Base-by-base conservation (phyloP, 2,888 invertebrate genomes). In the Apamea sordens region DNA sequence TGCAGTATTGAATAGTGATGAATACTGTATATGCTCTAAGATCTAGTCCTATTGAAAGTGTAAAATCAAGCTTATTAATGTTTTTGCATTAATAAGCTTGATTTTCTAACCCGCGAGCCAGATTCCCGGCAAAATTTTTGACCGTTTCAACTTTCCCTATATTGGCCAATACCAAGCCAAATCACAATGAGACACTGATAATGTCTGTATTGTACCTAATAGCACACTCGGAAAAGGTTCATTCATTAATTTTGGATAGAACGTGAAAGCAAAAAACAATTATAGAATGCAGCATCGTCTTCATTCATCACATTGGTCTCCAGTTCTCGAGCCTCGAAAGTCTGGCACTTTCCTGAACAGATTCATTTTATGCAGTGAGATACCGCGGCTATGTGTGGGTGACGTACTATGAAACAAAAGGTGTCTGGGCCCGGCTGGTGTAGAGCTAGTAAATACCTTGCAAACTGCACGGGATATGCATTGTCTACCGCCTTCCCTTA, bases 401-500 rank as follows among this genome's bases (percentile, higher is more conserved):
- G 78, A 72, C 74, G 86, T 87, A 85, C 82, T 83, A 81, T 84
- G 83, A 89, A 91, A 94, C 93, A 94, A 93, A 92, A 91, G 92
- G 84, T 82, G 92, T 92, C 92, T 92, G 91, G 88, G 88, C 89
- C 87, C 41, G 76, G 88, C 85, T 88, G 88, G 86, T 77, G 82
- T 86, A 85, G 80, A 79, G 76, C 78, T 68, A 76, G 89, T 88
- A 88, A 88, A 90, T 88, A 87, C 85, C 87, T 88, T 88, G 90
- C 89, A 88, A 90, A 88, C 89, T 90, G 88, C 86, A 86, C 84
- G 86, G 89, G 89, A 91, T 90, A 85, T 89, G 88, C 86, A 88
- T 92, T 92, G 91, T 93, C 95, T 96, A 94, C 95, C 94, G 94
- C 94, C 94, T 80, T 83, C 80, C 82, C 80, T 81, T 41, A 73